phyloP scores from a whole-genome alignment of 1,140 invertebrate genomes.

The Procambarus clarkii region DNA sequence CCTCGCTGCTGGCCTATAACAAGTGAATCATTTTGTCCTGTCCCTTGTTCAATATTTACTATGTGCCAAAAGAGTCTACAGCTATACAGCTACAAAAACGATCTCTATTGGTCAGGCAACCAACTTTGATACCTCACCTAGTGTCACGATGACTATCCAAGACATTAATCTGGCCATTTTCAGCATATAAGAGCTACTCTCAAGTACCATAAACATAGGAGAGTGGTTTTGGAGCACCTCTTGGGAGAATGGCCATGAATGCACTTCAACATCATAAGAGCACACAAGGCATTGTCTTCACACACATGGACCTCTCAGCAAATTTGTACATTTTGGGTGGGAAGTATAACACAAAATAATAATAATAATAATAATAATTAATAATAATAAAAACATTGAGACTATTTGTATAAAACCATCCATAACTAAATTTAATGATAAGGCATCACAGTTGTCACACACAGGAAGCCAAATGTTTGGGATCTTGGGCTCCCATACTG shows the following conservation, averaged over 20 bases:
- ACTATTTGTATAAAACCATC: conserved; percentile 61
- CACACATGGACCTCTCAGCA: conserved; percentile 66
- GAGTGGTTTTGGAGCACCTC: conserved; percentile 33
- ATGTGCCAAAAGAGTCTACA: conserved; percentile 25
- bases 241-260: conserved; percentile 35
- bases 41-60: not conserved
- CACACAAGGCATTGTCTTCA: conserved; percentile 67
- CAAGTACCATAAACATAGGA: conserved; percentile 17
- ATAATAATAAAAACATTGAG: conserved; percentile 43
- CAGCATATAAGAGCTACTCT: conserved; percentile 2
- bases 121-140: conserved; percentile 13
- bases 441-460: conserved; percentile 67
- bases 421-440: conserved; percentile 66
- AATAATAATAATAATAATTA: conserved; percentile 26
- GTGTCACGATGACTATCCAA: conserved; percentile 17
- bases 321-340: conserved; percentile 68
- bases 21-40: not conserved
- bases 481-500: conserved; percentile 51
- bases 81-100: conserved; percentile 16
- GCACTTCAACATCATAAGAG: conserved; percentile 49
- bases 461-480: conserved; percentile 49
- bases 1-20: conserved; percentile 27
- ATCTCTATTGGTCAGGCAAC: conserved; percentile 17
- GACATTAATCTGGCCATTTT: conserved; percentile 25
- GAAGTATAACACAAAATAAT: conserved; percentile 54